These are phyloP conservation scores for Drosophila pallidifrons DNA, from an alignment of 1,140 invertebrate species.

Conservation along the genomic window DNA sequence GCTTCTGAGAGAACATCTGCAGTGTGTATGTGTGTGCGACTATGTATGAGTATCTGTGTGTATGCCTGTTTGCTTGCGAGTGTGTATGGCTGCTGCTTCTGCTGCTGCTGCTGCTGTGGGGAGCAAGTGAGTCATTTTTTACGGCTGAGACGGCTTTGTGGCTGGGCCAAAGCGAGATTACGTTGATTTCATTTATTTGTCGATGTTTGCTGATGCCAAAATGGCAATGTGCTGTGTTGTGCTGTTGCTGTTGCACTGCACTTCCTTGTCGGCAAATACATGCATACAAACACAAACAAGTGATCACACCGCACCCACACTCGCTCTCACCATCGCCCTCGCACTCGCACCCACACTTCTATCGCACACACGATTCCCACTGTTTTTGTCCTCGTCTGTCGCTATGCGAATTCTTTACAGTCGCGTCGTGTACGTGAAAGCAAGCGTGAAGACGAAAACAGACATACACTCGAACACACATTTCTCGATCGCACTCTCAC, in stretches of 20 bases:
- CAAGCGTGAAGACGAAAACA: constrained; percentile 49
- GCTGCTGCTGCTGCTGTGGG: constrained; percentile 53
- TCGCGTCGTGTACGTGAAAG: constrained; percentile 49
- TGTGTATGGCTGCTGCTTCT: constrained; percentile 40
- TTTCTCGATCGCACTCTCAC: constrained; percentile 46
- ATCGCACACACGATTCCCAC: constrained; percentile 4
- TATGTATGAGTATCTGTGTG: constrained; percentile 21
- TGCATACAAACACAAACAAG: neutral
- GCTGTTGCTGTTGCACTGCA: constrained; percentile 18
- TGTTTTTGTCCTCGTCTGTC: neutral
- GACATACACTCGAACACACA: constrained; percentile 19
- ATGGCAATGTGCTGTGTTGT: constrained; percentile 18
- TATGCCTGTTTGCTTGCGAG: constrained; percentile 20
- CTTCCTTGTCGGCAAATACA: constrained; percentile 29
- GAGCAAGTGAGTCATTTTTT: constrained; percentile 80
- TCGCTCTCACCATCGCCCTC: constrained; percentile 7
- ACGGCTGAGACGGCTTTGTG: constrained; percentile 23
- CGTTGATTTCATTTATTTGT: constrained; percentile 71
- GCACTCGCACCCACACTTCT: constrained; percentile 10
- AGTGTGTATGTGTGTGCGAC: constrained; percentile 25
- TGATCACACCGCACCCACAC: constrained; percentile 44
- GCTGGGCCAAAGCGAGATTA: constrained; percentile 52
- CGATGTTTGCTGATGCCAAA: constrained; percentile 47
- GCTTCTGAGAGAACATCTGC: constrained; percentile 15
- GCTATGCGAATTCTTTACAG: constrained; percentile 42